These are phyloP conservation scores for Agapostemon virescens DNA, from an alignment of 2,888 invertebrate species.

Conservation along the genomic window DNA sequence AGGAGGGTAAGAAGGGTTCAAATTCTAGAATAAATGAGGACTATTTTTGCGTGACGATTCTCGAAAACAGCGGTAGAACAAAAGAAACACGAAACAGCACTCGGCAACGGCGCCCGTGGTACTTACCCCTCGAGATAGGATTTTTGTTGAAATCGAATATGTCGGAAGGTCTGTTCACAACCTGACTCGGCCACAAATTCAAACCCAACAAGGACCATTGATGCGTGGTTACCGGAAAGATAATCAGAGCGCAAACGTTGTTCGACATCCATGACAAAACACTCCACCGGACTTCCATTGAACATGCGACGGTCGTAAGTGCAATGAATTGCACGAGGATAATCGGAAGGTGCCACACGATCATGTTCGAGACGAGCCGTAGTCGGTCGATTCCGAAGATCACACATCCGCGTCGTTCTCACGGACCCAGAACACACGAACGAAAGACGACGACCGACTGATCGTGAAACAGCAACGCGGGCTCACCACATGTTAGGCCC, in stretches of 20 bases:
- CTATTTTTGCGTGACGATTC: background rate
- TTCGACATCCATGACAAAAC: slow-evolving; percentile 29
- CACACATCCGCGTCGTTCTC: slow-evolving; percentile 27
- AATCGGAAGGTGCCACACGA: slow-evolving; percentile 18
- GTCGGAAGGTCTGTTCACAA: slow-evolving; percentile 21
- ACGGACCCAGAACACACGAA: slow-evolving; percentile 32
- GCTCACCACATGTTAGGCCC: slow-evolving; percentile 48
- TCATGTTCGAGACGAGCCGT: slow-evolving; percentile 45
- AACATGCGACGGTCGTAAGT: slow-evolving; percentile 7
- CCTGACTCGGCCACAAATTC: slow-evolving; percentile 42
- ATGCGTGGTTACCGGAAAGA: slow-evolving; percentile 43
- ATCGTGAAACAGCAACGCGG: slow-evolving; percentile 35
- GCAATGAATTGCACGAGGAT: slow-evolving; percentile 23
- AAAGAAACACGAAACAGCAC: slow-evolving; percentile 17
- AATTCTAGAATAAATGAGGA: background rate
- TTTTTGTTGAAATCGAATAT: slow-evolving; percentile 19
- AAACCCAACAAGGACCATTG: slow-evolving; percentile 61
- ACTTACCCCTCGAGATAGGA: slow-evolving; percentile 58
- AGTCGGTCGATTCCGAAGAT: background rate
- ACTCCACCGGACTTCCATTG: slow-evolving; percentile 25
- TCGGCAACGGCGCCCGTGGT: background rate
- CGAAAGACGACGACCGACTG: slow-evolving; percentile 58
- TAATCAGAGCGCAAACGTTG: slow-evolving; percentile 44
- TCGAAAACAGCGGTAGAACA: background rate
- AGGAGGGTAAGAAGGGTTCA: background rate